phyloP scores from a whole-genome alignment of 2,888 invertebrate genomes.

The Pardosa pseudoannulata region DNA sequence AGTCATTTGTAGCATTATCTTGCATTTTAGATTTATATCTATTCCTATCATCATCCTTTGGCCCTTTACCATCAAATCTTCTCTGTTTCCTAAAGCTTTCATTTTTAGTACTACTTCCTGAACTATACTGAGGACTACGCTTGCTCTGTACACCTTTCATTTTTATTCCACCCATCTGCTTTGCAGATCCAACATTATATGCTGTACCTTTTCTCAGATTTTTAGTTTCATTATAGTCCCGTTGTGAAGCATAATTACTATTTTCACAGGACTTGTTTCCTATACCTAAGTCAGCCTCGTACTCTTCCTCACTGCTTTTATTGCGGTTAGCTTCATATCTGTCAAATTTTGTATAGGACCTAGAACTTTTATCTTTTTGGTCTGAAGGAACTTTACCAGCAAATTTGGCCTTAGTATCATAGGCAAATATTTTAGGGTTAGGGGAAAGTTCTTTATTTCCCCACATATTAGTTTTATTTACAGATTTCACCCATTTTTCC shows the following conservation, averaged over 20 bases:
- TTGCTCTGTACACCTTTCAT: no score
- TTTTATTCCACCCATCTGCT: no score
- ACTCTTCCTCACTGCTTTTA: neutral
- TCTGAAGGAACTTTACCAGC: no score
- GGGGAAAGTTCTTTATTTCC: neutral
- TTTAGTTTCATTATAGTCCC: no score
- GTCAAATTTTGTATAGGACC: neutral
- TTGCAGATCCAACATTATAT: no score
- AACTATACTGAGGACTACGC: neutral
- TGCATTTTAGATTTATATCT: neutral
- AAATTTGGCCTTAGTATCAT: no score
- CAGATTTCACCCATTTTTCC: slow-evolving; percentile 46
- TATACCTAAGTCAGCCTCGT: neutral
- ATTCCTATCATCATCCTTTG: neutral
- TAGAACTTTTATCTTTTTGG: neutral
- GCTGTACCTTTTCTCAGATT: no score
- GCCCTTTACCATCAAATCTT: neutral
- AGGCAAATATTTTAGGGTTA: neutral
- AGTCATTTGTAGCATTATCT: neutral
- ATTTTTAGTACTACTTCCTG: neutral
- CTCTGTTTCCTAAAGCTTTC: neutral
- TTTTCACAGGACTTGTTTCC: neutral
- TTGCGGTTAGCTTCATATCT: neutral
- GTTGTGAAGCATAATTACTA: no score
- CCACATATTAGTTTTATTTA: neutral